These are phyloP conservation scores for Cochlearius cochlearius DNA, from an alignment of 2,113 vertebrate genomes.

Conservation along the genomic window DNA sequence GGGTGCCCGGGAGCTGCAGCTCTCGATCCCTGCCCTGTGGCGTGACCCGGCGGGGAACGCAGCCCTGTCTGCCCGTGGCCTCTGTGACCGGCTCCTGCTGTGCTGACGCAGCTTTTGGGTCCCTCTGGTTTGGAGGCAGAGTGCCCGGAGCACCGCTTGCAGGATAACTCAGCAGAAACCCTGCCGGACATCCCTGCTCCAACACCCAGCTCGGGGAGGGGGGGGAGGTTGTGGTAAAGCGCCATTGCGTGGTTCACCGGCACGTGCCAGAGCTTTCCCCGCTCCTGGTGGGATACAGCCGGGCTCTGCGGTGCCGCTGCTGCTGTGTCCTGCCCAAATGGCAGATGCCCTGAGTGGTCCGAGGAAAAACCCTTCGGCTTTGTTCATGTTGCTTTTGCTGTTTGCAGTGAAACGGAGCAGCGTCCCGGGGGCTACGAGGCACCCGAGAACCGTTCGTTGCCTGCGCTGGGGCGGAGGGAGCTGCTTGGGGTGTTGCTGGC, in stretches of 20 bases:
- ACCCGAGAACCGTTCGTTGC: rapidly evolving
- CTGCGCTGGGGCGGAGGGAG: rapidly evolving
- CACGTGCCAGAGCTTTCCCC: not conserved
- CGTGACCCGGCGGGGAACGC: not conserved
- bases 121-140: not conserved
- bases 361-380: not conserved
- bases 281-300: not conserved
- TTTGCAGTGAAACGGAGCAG: not conserved
- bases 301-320: not conserved
- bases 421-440: rapidly evolving
- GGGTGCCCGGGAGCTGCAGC: not conserved
- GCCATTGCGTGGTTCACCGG: rapidly evolving
- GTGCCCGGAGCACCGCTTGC: rapidly evolving
- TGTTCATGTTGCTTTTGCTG: not conserved
- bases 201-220: rapidly evolving
- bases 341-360: not conserved
- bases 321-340: rapidly evolving
- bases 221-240: not conserved
- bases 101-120: not conserved
- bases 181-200: not conserved
- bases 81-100: not conserved
- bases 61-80: not conserved
- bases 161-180: not conserved
- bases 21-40: not conserved
- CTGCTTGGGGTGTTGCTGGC: not conserved